These are phyloP conservation scores for Cepphus grylle DNA, from an alignment of 2,113 vertebrate genomes.

Conservation along the genomic window DNA sequence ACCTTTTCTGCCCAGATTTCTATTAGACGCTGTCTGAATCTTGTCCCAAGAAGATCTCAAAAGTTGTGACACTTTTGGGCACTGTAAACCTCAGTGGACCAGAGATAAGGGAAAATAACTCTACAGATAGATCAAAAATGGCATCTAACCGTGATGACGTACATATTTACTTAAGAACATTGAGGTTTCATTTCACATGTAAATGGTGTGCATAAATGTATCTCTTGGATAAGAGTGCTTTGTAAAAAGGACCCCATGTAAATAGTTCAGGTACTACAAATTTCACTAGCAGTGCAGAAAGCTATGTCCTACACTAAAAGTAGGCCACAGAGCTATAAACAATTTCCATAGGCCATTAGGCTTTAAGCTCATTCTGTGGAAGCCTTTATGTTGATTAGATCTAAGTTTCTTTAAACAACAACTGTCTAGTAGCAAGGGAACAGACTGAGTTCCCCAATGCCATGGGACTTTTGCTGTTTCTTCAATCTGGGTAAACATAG, in stretches of 20 bases:
- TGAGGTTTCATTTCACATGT: not conserved
- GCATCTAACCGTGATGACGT: fast-evolving
- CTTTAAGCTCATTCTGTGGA: not conserved
- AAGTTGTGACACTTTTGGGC: not conserved
- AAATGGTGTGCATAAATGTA: not conserved
- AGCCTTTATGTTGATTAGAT: not conserved
- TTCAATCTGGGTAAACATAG: not conserved
- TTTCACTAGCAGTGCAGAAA: not conserved
- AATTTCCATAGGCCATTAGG: not conserved
- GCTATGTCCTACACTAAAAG: not conserved
- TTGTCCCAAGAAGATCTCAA: not conserved
- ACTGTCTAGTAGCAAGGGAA: not conserved
- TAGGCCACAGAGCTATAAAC: not conserved
- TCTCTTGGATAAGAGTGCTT: not conserved
- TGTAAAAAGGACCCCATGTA: not conserved
- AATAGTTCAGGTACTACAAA: not conserved
- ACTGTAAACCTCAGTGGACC: not conserved
- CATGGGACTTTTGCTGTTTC: not conserved
- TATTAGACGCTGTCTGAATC: not conserved
- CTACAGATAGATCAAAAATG: not conserved
- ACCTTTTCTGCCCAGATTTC: not conserved
- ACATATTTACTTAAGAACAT: not conserved
- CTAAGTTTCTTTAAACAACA: not conserved
- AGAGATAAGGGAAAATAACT: not conserved
- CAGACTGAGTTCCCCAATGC: not conserved